Conservation (phyloP, 2,888 invertebrate species). For the Standfussiana lucernea region DNA sequence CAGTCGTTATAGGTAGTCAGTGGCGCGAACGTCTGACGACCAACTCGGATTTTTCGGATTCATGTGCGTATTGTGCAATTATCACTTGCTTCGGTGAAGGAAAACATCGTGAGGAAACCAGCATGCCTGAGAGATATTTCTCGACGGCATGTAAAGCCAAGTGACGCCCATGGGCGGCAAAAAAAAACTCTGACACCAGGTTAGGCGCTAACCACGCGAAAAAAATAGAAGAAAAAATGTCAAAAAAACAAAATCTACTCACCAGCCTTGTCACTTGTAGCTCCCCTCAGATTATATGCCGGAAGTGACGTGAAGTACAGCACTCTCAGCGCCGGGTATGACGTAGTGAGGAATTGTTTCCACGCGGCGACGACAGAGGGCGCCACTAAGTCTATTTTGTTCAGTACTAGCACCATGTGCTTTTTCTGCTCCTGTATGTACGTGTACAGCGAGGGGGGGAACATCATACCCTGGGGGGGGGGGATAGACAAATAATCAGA, state of each 20-base stretch:
- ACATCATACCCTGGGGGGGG: constrained; percentile 93
- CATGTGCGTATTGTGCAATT: too few species aligned
- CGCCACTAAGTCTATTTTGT: constrained; percentile 97
- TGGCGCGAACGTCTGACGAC: too few species aligned
- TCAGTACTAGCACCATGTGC: constrained; percentile 96
- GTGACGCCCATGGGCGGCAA: too few species aligned
- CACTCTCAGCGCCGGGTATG: constrained; percentile 91
- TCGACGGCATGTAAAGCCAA: too few species aligned
- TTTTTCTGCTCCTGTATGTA: constrained; percentile 95
- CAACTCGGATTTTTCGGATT: too few species aligned
- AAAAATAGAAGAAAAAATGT: too few species aligned
- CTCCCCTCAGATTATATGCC: constrained; percentile 92
- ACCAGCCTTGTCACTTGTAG: constrained; percentile 90
- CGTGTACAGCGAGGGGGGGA: constrained; percentile 96
- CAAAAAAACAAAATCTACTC: constrained; percentile 53
- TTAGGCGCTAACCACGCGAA: too few species aligned
- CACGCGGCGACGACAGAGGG: constrained; percentile 96
- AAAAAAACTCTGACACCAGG: too few species aligned
- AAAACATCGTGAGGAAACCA: too few species aligned
- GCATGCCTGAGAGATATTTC: too few species aligned
- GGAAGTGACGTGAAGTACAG: constrained; percentile 96
- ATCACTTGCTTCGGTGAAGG: too few species aligned
- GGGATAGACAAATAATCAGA: background rate
- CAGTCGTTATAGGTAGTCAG: too few species aligned
- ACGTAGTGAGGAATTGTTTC: constrained; percentile 94